Evolutionary conservation across 2,797 vertebrate species (phyloP), one percentile per base, ranked within the genome.

Genomic region (Taeniopygia guttata): DNA sequence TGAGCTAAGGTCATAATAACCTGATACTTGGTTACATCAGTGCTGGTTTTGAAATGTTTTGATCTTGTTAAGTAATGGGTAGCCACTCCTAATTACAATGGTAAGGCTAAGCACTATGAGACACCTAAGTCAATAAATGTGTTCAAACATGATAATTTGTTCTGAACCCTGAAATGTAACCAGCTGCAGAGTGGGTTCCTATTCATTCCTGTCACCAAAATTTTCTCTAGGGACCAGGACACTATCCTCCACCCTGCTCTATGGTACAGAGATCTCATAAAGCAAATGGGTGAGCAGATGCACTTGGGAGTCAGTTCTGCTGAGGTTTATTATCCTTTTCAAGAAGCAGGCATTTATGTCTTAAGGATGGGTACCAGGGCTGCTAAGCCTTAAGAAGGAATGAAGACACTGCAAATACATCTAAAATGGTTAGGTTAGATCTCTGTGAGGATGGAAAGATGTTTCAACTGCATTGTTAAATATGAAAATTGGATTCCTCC

Each of bases 131-230:
- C 64, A 89, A 62, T 11, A 48, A 38, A 70, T 19, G 19, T 82
- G 49, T 85, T 86, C 68, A 66, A 78, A 91, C 70, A 83, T 54
- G 40, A 2, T 45, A 46, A 46, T 67, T 82, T 42, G 34, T 60
- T 90, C 81, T 86, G 55, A 85, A 72, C 75, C 84, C 77, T 92
- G 80, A 94, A 94, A 80, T 82, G 26, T n/a, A 52, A 80, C 62
- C 60, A 74, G 49, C 51, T 84, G 42, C 18, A 25, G 63, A 62
- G 36, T 25, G 36, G n/a, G n/a, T 43, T 95, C n/a, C 76, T 68
- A 56, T 59, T 88, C 32, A 69, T 40, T 73, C 22, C 52, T 69
- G 67, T 72, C 78, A 80, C n/a, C 45, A 45, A 67, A 43, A 11
- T 45, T 64, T 96, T 95, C 52, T 15, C 56, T 54, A 45, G 62